Base-by-base conservation (phyloP, 1,140 invertebrate genomes). In the Philopotamus ludificatus region DNA sequence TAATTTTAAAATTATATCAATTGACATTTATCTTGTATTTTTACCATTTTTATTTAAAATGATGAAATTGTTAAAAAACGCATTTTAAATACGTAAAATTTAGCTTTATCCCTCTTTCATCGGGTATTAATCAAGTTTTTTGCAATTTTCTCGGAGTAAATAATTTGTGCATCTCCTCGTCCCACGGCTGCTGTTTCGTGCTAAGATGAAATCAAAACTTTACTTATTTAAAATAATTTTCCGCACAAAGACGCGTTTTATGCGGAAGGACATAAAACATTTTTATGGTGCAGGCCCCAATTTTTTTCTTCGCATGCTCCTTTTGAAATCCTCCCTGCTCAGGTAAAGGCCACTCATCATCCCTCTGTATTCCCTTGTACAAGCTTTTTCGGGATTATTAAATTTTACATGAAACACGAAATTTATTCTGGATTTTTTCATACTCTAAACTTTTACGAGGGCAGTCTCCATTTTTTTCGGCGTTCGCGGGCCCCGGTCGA, bases 361-460 rank as follows among this genome's bases (percentile, higher is more conserved):
- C 55, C 53, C 34, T 58, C 34, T 53, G 15, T 45, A 12, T 25
- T 21, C 16, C 15, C 22, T 1, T 63, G 20, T 63, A 41, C 21
- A 47, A 28, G n/a, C 12, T 64, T 55, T 57, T 64, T 64, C 62
- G 47, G 62, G 62, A 64, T 64, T 64, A 64, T 64, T 64, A 64
- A 64, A 64, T 64, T 64, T 64, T 64, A 64, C 62, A 64, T 34
- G 62, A 57, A 64, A 64, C 62, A 45, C 39, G 51, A 64, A 64
- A 64, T 64, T 64, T 64, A 64, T 64, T 54, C 62, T 21, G 42
- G 62, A 64, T 64, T 64, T 64, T 64, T 45, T 21, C 45, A 20
- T 18, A 22, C 22, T 60, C 42, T 49, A 60, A 50, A 49, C 28
- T 64, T 64, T 55, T 64, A 64, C 41, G 62, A 47, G 34, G 26